Base-by-base conservation (phyloP, 2,797 vertebrate species). In the Melanotaenia boesemani region DNA sequence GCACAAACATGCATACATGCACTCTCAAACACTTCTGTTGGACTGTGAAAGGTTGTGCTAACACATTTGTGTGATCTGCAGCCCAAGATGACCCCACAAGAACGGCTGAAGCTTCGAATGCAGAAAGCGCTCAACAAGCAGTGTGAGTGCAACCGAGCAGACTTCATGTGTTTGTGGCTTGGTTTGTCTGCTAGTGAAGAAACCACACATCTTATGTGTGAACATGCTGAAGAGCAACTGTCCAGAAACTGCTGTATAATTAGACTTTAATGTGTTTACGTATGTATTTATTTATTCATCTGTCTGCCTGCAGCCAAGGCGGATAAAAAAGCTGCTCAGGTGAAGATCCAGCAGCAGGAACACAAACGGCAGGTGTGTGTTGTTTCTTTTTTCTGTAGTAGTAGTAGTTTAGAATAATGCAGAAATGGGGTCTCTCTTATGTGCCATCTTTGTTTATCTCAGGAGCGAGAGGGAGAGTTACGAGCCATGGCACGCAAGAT, bases 401-500 rank as follows among this genome's bases (percentile, higher is more conserved):
- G 28, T 30, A 30, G 15, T 32, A 57, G 15, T 32, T 57, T 6
- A 32, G 28, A 32, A 20, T 57, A 57, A 57, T 7, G 11, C 26
- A 26, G 8, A 60, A 66, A 54, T 63, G 20, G 22, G 64, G 10
- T 6, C 5, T 59, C 24, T 56, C 0, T 30, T 34, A 34, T 52
- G 44, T 57, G 44, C 22, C 3, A 44, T 68, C 0, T 56, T 26
- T 82, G 41, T 80, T 79, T 77, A 18, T 86, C 64, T 83, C 61
- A 98, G 97, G 97, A 98, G 76, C 94, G 97, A 24, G 97, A 98
- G 69, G 97, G 97, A 16, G 97, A 98, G 71, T 95, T 98, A 1
- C 93, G 97, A 41, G 97, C 97, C 86, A 98, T 98, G 97, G 97
- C 97, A 80, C 95, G 97, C 76, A 98, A 98, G 87, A 98, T 98